Conservation (phyloP, 1,140 invertebrate genomes). For the Drosophila orena region DNA sequence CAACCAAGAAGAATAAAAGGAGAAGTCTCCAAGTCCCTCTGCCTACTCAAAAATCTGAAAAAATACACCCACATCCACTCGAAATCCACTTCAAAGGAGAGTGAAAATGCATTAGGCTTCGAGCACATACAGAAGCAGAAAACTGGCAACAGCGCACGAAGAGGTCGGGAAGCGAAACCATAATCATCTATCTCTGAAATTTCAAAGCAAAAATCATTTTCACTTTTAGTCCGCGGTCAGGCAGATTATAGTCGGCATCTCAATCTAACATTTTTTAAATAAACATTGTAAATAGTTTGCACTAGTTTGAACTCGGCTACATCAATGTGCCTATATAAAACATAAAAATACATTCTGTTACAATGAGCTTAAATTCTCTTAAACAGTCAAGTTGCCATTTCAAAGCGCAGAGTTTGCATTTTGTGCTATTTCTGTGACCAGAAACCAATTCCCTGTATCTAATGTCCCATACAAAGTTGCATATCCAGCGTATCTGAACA, state of each 20-base stretch:
- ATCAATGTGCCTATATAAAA: too few relatives aligned
- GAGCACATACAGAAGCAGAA: conserved; percentile 24
- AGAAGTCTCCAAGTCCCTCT: conserved; percentile 6
- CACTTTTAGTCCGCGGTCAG: too few relatives aligned
- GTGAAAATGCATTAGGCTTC: conserved; percentile 37
- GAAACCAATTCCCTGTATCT: conserved; percentile 27
- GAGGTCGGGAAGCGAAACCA: conserved; percentile 4
- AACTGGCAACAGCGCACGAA: conserved; percentile 31
- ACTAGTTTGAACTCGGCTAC: too few relatives aligned
- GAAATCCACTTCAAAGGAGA: conserved; percentile 29
- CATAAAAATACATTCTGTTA: too few relatives aligned
- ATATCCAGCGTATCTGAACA: conserved; percentile 22
- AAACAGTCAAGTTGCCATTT: neutral
- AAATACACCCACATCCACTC: conserved; percentile 20
- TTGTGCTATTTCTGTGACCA: neutral
- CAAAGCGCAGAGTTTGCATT: neutral
- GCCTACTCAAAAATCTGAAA: conserved; percentile 6
- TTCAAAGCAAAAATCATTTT: neutral
- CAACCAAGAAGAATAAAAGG: neutral
- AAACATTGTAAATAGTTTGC: too few relatives aligned
- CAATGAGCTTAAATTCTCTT: too few relatives aligned
- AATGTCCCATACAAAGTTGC: conserved; percentile 42
- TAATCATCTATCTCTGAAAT: neutral
- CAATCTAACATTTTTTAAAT: too few relatives aligned
- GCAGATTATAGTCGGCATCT: too few relatives aligned